These are phyloP conservation scores for Epinotia bilunana DNA, from an alignment of 2,888 invertebrate genomes.

Conservation along the genomic window DNA sequence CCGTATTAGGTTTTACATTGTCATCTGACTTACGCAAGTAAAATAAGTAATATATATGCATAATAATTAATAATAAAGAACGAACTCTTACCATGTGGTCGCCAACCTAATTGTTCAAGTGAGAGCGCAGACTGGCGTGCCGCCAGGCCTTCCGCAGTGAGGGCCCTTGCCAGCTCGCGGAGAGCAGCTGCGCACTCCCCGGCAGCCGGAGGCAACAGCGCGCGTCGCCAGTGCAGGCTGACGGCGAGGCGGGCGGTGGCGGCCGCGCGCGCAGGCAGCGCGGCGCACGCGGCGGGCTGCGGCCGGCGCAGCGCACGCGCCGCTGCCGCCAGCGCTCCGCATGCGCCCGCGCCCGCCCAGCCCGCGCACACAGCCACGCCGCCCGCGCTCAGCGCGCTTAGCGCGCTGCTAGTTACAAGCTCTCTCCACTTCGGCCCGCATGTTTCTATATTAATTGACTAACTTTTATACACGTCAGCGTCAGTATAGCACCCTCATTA, in stretches of 20 bases:
- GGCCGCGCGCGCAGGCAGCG: constrained; percentile 54
- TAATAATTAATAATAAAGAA: neutral
- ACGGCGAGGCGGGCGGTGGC: constrained; percentile 57
- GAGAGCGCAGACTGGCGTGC: constrained; percentile 45
- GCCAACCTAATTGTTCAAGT: constrained; percentile 46
- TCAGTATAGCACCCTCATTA: too few relatives aligned
- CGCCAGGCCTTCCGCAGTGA: constrained; percentile 48
- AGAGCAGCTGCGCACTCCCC: constrained; percentile 33
- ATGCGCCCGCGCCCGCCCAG: constrained; percentile 57
- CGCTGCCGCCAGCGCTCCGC: constrained; percentile 57
- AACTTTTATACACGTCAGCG: too few relatives aligned
- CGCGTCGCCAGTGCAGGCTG: constrained; percentile 30
- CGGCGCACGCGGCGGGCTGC: constrained; percentile 51
- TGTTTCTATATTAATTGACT: constrained; percentile 58
- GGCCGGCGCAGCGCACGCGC: constrained; percentile 53
- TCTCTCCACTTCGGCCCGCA: constrained; percentile 61
- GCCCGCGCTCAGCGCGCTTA: constrained; percentile 57
- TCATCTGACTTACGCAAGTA: too few relatives aligned
- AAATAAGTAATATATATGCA: too few relatives aligned
- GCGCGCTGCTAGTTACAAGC: constrained; percentile 58
- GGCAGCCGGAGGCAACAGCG: constrained; percentile 39
- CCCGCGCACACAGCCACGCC: constrained; percentile 55
- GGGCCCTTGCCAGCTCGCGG: constrained; percentile 22
- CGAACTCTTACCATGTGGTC: constrained; percentile 57
- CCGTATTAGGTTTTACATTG: too few relatives aligned